Evolutionary conservation across 2,113 vertebrate genomes (phyloP), one percentile per base, ranked within the genome.

Genomic region (Lampris incognitus): DNA sequence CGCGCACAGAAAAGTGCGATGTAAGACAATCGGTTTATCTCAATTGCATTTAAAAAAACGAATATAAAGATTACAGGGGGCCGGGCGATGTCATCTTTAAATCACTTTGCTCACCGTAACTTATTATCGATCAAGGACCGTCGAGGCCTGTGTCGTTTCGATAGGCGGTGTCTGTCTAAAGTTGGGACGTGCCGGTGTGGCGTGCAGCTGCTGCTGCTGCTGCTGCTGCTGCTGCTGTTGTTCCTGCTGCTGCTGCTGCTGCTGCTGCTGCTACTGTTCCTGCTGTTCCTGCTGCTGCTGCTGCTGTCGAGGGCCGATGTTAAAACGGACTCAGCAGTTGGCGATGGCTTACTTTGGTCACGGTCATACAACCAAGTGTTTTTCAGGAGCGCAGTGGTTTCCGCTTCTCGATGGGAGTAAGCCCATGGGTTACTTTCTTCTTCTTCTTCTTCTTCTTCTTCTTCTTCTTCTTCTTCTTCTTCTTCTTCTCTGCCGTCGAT

Each of bases 91-190:
- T 66, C 46, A 42, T 1, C 55, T 55, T 50, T 57, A 46, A 49
- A 11, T 38, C 1, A 3, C 44, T 66, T 41, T 7, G 41, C 72
- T 69, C 58, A 37, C 13, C 24, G 49, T 69, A 87, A 89, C 71
- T 87, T 62, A 13, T 49, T 44, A 1, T 38, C 10, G 54, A 54
- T 54, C 24, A 55, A 57, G 37, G 7, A 41, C 59, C 38, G 81
- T 44, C 50, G 76, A 81, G 80, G 78, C 78, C 24, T 24, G 24
- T 69, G 69, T 52, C 72, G 75, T 69, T 59, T 74, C 85, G 56
- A 74, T 76, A 87, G 85, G 88, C 90, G 90, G 88, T 77, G 88
- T 87, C 87, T 78, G 85, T 78, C 66, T 75, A 74, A 92, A 92
- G 83, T 91, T 93, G 85, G 82, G 72, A 76, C 86, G 83, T 72